Conservation (phyloP, 2,797 vertebrate genomes). For the Gambusia yucatana region DNA sequence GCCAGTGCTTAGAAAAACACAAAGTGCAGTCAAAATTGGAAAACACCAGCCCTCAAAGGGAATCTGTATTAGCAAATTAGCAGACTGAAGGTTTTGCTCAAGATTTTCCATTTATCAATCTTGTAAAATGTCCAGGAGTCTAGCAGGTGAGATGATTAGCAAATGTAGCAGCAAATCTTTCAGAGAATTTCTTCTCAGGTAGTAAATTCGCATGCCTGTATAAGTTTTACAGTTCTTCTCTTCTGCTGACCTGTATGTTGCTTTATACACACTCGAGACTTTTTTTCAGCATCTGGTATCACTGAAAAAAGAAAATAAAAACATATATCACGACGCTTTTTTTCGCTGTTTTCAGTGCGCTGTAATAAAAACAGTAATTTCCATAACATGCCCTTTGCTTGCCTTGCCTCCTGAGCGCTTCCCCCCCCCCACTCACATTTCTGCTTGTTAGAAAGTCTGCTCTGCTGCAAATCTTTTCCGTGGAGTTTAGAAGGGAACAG, state of each 20-base stretch:
- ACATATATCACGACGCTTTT: neutral
- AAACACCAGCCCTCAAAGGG: neutral
- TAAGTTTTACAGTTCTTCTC: neutral
- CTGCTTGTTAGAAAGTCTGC: neutral
- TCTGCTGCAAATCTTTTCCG: neutral
- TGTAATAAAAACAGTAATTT: conserved; percentile 4
- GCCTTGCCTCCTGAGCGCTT: neutral
- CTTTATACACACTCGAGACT: neutral
- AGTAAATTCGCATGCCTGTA: neutral
- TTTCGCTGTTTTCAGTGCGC: neutral
- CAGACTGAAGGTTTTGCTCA: neutral
- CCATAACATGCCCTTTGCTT: neutral
- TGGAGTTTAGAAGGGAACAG: neutral
- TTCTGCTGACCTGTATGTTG: neutral
- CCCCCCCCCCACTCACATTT: neutral
- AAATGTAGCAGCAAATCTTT: neutral
- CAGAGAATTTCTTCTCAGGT: neutral
- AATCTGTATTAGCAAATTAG: neutral
- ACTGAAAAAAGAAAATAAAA: neutral
- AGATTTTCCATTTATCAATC: neutral
- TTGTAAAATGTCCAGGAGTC: neutral
- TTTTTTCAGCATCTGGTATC: neutral
- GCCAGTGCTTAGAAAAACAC: neutral
- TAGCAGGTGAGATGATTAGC: neutral
- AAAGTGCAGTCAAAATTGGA: neutral